Percentiles rank a stretch among this genome's conserved stretches.
phyloP scores from a whole-genome alignment of 2,888 invertebrate species.

The Ochlodes sylvanus region DNA sequence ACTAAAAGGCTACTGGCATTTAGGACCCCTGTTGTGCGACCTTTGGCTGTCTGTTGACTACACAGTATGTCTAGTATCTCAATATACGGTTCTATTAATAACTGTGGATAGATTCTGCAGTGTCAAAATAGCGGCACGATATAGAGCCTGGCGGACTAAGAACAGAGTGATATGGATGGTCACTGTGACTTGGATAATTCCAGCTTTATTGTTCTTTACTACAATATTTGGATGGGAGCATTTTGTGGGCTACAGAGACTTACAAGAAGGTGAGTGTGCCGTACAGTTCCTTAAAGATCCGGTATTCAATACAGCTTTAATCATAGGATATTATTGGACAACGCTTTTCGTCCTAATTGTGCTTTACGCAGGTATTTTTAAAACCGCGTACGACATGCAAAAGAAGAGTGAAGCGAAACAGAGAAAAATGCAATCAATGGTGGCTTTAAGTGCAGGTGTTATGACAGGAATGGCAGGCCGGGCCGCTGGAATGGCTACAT shows the following conservation, averaged over 20 bases:
- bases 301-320: constrained; percentile 97
- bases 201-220: constrained; percentile 97
- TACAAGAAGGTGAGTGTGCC: constrained; percentile 95
- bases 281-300: constrained; percentile 99
- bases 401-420: constrained; percentile 98
- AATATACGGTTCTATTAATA: constrained; percentile 99
- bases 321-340: constrained; percentile 99
- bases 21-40: constrained; percentile 98
- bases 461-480: constrained; percentile 96
- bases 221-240: constrained; percentile 99
- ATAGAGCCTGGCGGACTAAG: constrained; percentile 98
- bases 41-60: constrained; percentile 99
- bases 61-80: constrained; percentile 99
- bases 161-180: constrained; percentile 97
- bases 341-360: constrained; percentile 97
- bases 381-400: constrained; percentile 98
- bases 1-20: constrained; percentile 97
- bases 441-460: constrained; percentile 94
- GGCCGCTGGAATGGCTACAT: constrained; percentile 93
- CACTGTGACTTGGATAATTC: constrained; percentile 98
- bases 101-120: constrained; percentile 99
- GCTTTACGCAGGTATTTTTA: constrained; percentile 98
- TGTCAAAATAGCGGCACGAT: constrained; percentile 98
- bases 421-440: constrained; percentile 97
- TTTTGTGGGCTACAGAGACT: constrained; percentile 96